A percentile compares a stretch with the other conserved stretches of the same genome.
These are phyloP conservation scores for Anomalospiza imberbis DNA, from an alignment of 2,797 vertebrate species.

Conservation along the genomic window DNA sequence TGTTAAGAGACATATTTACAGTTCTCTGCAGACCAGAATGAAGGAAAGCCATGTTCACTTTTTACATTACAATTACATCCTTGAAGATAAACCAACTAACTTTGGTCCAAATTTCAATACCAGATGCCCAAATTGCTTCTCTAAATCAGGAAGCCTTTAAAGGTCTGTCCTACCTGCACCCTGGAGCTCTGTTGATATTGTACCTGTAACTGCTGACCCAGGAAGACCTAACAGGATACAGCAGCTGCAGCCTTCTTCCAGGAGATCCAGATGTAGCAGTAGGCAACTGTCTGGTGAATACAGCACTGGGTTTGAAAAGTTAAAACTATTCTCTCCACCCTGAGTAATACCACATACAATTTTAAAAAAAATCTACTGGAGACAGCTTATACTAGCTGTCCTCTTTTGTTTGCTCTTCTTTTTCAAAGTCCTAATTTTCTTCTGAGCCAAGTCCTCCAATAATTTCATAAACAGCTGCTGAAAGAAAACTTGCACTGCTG, in stretches of 20 bases:
- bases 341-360: neutral
- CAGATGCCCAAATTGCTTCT: neutral
- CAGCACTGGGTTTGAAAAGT: neutral
- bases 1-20: accelerated
- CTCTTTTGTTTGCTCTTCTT: neutral
- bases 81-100: neutral
- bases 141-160: neutral
- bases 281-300: neutral
- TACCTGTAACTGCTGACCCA: neutral
- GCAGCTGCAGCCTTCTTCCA: neutral
- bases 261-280: neutral
- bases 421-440: neutral
- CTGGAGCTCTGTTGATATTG: accelerated
- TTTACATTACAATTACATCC: neutral
- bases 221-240: neutral
- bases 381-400: neutral
- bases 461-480: neutral
- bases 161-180: accelerated
- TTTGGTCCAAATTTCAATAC: neutral
- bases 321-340: neutral
- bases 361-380: too few species aligned
- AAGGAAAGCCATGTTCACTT: neutral
- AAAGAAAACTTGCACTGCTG: neutral
- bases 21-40: neutral
- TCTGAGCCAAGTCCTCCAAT: neutral